Conservation (phyloP, 2,797 vertebrate species). For the Lepidocolaptes lacrymiger region DNA sequence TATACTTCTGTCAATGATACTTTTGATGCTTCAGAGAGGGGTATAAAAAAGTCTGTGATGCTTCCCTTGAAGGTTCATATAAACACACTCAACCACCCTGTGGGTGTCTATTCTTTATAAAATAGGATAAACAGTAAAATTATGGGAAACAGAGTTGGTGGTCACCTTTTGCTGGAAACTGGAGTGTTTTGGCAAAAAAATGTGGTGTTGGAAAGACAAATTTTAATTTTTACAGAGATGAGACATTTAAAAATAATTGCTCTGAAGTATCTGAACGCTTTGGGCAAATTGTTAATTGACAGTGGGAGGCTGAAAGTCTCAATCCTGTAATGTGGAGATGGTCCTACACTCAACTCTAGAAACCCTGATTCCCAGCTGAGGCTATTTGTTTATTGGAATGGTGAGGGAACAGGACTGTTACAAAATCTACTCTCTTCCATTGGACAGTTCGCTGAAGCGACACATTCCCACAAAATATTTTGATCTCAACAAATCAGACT, state of each 20-base stretch:
- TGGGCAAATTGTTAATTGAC: not conserved
- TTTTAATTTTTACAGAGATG: not conserved
- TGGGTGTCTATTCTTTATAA: not conserved
- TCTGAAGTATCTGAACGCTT: not conserved
- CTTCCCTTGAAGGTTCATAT: not conserved
- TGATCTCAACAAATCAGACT: constrained; percentile 31
- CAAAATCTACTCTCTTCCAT: not conserved
- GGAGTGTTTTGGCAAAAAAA: not conserved
- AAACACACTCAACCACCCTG: not conserved
- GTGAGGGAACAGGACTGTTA: not conserved
- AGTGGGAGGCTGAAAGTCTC: not conserved
- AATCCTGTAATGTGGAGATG: not conserved
- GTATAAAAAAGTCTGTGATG: not conserved
- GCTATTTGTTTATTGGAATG: constrained; percentile 17
- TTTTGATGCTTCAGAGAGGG: not conserved
- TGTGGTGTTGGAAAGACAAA: not conserved
- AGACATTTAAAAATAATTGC: not conserved
- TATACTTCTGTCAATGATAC: not conserved
- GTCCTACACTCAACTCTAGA: not conserved
- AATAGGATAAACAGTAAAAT: not conserved
- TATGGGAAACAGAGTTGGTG: not conserved
- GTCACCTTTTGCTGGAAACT: not conserved
- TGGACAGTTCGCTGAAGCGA: constrained; percentile 23
- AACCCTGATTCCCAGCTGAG: not conserved
- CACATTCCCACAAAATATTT: constrained; percentile 18